These are phyloP conservation scores for Myotis pilosus DNA, from an alignment of 2,797 vertebrate species.

Conservation along the genomic window DNA sequence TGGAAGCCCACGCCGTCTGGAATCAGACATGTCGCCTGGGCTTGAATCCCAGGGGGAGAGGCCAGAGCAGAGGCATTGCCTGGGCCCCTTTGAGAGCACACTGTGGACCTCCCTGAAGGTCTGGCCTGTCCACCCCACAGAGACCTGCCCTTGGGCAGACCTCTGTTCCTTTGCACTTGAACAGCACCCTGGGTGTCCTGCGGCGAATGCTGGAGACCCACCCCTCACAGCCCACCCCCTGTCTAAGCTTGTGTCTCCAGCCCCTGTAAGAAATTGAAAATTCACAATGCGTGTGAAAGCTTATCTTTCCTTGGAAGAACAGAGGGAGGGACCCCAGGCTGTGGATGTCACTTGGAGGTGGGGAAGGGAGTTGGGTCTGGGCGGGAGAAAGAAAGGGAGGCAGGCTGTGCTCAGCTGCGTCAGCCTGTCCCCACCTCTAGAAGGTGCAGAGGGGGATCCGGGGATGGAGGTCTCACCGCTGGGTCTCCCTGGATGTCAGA, in stretches of 20 bases:
- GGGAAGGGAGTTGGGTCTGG: neutral
- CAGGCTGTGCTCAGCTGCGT: neutral
- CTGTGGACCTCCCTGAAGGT: too few species aligned
- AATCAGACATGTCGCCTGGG: neutral
- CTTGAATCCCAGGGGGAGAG: neutral
- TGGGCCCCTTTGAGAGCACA: neutral
- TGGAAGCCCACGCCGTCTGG: neutral
- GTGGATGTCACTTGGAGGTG: neutral
- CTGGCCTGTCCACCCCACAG: neutral
- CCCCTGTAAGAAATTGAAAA: neutral
- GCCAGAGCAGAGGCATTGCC: neutral
- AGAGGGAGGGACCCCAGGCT: neutral
- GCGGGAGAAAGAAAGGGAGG: neutral
- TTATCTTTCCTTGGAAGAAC: neutral
- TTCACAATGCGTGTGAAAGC: neutral
- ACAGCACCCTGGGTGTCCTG: neutral
- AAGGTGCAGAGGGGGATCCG: too few species aligned
- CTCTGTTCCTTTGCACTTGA: neutral
- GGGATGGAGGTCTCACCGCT: neutral
- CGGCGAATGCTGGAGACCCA: neutral
- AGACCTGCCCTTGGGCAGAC: neutral
- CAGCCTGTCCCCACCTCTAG: neutral
- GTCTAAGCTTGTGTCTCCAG: neutral
- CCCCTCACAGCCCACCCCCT: fast-evolving
- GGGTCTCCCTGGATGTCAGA: neutral